A percentile compares a stretch with the other conserved stretches of the same genome.
These are phyloP conservation scores for Bufo gargarizans DNA, from an alignment of 2,113 vertebrate species.

Conservation along the genomic window DNA sequence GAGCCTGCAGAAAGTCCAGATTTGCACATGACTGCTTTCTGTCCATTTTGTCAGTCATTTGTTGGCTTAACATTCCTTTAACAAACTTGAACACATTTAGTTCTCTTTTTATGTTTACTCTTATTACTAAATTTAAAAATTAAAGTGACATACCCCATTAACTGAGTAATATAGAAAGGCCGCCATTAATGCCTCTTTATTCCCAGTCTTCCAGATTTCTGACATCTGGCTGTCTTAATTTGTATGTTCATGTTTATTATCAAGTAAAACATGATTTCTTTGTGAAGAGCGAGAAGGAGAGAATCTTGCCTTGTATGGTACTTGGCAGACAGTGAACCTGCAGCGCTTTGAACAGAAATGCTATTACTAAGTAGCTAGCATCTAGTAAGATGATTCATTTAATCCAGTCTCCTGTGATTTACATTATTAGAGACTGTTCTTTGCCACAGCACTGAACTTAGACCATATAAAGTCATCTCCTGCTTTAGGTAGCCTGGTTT, in stretches of 20 bases:
- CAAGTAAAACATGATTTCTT: slow-evolving; percentile 58
- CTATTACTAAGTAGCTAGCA: slow-evolving; percentile 33
- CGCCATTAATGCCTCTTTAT: background rate
- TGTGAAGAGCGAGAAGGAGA: slow-evolving; percentile 47
- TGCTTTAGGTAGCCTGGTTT: slow-evolving; percentile 12
- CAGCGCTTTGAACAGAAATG: slow-evolving; percentile 57
- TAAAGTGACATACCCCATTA: background rate
- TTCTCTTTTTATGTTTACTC: background rate
- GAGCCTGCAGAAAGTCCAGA: too few species aligned
- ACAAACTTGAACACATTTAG: background rate
- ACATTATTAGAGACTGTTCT: slow-evolving; percentile 59
- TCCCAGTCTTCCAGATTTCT: background rate
- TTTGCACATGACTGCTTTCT: too few species aligned
- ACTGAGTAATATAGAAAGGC: background rate
- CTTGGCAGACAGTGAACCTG: slow-evolving; percentile 46
- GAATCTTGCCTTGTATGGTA: slow-evolving; percentile 50
- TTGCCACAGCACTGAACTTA: slow-evolving; percentile 49
- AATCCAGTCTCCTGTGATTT: slow-evolving; percentile 58
- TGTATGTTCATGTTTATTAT: slow-evolving; percentile 56
- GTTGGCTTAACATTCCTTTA: background rate
- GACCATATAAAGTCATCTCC: slow-evolving; percentile 51
- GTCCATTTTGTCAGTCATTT: background rate
- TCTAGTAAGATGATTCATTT: slow-evolving; percentile 41
- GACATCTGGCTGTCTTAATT: slow-evolving; percentile 14
- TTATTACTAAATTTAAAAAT: too few species aligned